Conservation (phyloP, 2,113 vertebrate genomes). For the Clarias macrocephalus region DNA sequence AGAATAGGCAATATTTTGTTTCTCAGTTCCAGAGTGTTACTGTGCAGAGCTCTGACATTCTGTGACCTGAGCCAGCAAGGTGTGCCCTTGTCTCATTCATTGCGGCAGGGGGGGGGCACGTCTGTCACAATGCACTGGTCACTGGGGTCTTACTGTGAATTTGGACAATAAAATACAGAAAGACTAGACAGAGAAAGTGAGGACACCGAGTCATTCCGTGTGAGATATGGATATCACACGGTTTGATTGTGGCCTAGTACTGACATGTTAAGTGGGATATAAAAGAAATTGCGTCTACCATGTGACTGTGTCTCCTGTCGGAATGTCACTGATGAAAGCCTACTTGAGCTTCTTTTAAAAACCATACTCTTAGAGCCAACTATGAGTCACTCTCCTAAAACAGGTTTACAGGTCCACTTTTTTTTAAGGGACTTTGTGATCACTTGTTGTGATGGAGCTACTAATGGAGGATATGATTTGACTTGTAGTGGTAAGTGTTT, state of each 20-base stretch:
- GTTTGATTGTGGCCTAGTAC: not conserved
- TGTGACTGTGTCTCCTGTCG: conserved; percentile 12
- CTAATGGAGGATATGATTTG: not conserved
- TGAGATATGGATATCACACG: not conserved
- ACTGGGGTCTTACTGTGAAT: conserved; percentile 42
- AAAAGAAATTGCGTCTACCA: not conserved
- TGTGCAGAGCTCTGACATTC: conserved; percentile 16
- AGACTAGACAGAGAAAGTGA: not conserved
- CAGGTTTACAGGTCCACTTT: not conserved
- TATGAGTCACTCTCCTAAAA: conserved; percentile 8
- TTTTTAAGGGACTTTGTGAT: not conserved
- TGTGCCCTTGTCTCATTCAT: conserved; percentile 16
- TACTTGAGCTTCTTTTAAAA: not conserved
- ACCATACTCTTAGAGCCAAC: not conserved
- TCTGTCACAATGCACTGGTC: conserved; percentile 27
- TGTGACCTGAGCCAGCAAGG: conserved; percentile 22
- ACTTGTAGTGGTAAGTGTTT: conserved; percentile 3
- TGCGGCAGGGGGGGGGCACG: not conserved
- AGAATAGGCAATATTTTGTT: conserved; percentile 1
- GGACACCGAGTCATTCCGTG: not conserved
- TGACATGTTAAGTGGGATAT: not conserved
- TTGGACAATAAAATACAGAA: conserved; percentile 15
- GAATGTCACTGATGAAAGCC: conserved; percentile 20
- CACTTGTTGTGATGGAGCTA: not conserved
- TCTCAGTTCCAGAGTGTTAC: not conserved